A percentile compares a stretch with the other conserved stretches of the same genome.
Conservation (phyloP, 2,888 invertebrate species). For the Harpagoxenus sublaevis region DNA sequence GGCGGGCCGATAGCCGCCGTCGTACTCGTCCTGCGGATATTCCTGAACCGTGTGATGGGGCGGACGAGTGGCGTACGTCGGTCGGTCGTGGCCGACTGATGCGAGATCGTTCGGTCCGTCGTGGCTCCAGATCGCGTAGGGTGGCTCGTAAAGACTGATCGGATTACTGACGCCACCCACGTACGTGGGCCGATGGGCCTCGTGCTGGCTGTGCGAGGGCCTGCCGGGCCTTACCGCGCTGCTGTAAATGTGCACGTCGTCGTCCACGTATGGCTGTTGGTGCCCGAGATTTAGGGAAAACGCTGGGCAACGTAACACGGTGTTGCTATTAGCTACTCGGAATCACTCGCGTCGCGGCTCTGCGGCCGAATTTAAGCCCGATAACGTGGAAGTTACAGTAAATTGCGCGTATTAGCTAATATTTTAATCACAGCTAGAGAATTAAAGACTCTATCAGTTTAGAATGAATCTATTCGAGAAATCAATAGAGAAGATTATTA, state of each 20-base stretch:
- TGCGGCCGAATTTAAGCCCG: not conserved
- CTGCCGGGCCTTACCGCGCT: constrained; percentile 79
- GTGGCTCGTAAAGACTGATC: constrained; percentile 64
- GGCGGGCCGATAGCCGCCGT: constrained; percentile 79
- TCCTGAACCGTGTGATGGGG: constrained; percentile 77
- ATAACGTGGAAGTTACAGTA: not conserved
- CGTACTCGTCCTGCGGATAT: constrained; percentile 83
- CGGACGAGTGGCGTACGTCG: constrained; percentile 82
- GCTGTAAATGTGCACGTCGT: constrained; percentile 86
- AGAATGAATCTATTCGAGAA: not conserved
- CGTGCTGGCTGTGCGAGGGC: constrained; percentile 10
- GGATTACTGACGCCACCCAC: constrained; percentile 64
- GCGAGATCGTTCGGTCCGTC: constrained; percentile 77
- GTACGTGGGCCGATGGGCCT: constrained; percentile 70
- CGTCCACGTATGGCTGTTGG: constrained; percentile 86
- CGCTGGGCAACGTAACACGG: constrained; percentile 74
- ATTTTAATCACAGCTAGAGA: not conserved
- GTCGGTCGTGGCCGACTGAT: constrained; percentile 72
- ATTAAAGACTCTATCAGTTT: not conserved
- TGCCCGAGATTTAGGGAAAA: constrained; percentile 83
- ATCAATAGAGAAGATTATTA: not conserved
- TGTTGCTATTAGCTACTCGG: constrained; percentile 41
- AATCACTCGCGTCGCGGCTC: constrained; percentile 30
- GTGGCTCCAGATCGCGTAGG: constrained; percentile 73
- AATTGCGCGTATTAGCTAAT: not conserved